These are phyloP conservation scores for Pachymerium ferrugineum DNA, from an alignment of 2,888 invertebrate genomes.

Conservation along the genomic window DNA sequence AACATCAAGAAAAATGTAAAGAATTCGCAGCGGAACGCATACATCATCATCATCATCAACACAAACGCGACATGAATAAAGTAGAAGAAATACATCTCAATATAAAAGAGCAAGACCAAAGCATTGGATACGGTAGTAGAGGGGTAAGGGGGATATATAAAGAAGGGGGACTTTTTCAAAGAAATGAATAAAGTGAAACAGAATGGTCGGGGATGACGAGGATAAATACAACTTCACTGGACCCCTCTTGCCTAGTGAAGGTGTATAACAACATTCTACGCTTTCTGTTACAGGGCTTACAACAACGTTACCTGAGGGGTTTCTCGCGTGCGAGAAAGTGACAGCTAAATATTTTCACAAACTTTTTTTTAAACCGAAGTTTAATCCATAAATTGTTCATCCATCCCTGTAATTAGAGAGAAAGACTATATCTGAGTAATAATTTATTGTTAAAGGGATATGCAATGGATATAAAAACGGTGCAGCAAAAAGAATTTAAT, in stretches of 20 bases:
- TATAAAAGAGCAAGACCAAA: neutral
- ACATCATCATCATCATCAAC: neutral
- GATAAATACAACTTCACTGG: no score
- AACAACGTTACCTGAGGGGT: neutral
- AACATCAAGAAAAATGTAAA: neutral
- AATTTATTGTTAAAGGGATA: neutral
- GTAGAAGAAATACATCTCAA: constrained; percentile 2
- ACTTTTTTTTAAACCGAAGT: neutral
- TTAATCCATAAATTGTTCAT: constrained; percentile 1
- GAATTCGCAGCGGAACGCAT: neutral
- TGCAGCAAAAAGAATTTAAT: no score
- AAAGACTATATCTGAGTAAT: neutral
- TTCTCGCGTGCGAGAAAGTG: neutral
- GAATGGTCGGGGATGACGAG: no score
- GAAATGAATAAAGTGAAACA: neutral
- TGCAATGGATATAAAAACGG: neutral
- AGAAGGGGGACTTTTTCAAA: neutral
- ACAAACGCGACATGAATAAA: constrained; percentile 15
- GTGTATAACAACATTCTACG: no score
- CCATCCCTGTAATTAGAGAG: neutral
- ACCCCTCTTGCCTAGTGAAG: no score
- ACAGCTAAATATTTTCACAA: no score
- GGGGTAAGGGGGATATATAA: neutral
- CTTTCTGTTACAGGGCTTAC: neutral
- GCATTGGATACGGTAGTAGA: neutral